These are phyloP conservation scores for Notothenia rossii DNA, from an alignment of 2,113 vertebrate genomes.

Conservation along the genomic window DNA sequence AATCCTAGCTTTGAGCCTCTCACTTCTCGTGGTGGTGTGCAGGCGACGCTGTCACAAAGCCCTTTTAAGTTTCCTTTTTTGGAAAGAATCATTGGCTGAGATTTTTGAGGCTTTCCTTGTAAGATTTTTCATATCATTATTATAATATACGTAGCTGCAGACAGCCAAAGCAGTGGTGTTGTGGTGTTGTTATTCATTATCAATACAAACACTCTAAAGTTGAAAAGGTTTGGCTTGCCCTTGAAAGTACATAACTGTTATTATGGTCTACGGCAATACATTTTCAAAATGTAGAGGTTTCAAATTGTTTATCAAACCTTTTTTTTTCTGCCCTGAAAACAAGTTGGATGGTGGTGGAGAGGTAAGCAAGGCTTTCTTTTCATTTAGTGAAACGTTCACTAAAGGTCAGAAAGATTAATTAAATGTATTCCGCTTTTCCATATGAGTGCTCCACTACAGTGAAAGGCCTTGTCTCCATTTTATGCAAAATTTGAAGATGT, in stretches of 20 bases:
- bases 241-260: slow-evolving; percentile 60
- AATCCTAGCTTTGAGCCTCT: slow-evolving; percentile 55
- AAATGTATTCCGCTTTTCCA: slow-evolving; percentile 61
- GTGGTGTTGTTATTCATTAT: background rate
- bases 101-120: slow-evolving; percentile 26
- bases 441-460: slow-evolving; percentile 34
- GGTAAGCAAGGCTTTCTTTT: slow-evolving; percentile 50
- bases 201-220: slow-evolving; percentile 22
- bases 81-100: slow-evolving; percentile 19
- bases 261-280: slow-evolving; percentile 8
- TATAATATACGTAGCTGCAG: slow-evolving; percentile 29
- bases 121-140: slow-evolving; percentile 13
- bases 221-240: slow-evolving; percentile 34
- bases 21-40: slow-evolving; percentile 27
- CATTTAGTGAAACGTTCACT: slow-evolving; percentile 42
- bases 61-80: slow-evolving; percentile 37
- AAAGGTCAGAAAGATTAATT: slow-evolving; percentile 70
- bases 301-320: slow-evolving; percentile 26
- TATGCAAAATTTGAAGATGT: slow-evolving; percentile 72
- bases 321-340: slow-evolving; percentile 16
- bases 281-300: slow-evolving; percentile 30
- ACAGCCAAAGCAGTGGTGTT: slow-evolving; percentile 12
- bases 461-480: slow-evolving; percentile 69
- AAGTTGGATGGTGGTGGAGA: background rate
- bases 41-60: slow-evolving; percentile 53